Conservation (phyloP, 1,140 invertebrate species). For the Heliconius hermathena region DNA sequence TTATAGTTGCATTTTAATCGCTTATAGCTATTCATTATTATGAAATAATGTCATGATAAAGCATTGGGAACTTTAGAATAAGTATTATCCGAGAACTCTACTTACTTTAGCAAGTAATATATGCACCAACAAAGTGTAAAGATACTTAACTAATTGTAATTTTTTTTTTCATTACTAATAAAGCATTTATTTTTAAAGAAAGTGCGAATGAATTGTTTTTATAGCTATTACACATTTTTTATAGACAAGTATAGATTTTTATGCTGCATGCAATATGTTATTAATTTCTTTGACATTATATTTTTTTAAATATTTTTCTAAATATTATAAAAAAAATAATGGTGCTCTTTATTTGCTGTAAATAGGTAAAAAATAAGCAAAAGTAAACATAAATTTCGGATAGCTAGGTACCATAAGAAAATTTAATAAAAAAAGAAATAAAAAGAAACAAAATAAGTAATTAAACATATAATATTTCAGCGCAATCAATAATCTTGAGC, state of each 20-base stretch:
- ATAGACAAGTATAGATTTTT: no score
- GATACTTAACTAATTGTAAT: neutral
- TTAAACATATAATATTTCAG: conserved; percentile 50
- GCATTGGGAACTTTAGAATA: neutral
- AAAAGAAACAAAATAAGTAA: conserved; percentile 16
- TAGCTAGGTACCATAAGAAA: neutral
- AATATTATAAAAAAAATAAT: neutral
- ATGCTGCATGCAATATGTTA: neutral
- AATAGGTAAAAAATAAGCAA: no score
- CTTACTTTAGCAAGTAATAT: neutral
- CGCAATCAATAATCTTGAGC: conserved; percentile 66
- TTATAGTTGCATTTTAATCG: neutral
- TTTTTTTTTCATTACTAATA: neutral
- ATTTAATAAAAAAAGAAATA: neutral
- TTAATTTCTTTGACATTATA: neutral
- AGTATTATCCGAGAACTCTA: neutral
- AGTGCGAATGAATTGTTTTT: neutral
- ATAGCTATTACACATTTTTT: neutral
- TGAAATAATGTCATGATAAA: neutral
- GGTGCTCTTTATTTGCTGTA: no score
- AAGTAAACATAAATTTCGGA: neutral
- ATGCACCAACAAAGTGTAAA: neutral
- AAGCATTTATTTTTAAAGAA: neutral
- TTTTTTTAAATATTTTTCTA: neutral
- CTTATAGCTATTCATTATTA: neutral